Evolutionary conservation across 2,888 invertebrate species (phyloP), one percentile per base, ranked within the genome.

Genomic region (Papilio protenor): DNA sequence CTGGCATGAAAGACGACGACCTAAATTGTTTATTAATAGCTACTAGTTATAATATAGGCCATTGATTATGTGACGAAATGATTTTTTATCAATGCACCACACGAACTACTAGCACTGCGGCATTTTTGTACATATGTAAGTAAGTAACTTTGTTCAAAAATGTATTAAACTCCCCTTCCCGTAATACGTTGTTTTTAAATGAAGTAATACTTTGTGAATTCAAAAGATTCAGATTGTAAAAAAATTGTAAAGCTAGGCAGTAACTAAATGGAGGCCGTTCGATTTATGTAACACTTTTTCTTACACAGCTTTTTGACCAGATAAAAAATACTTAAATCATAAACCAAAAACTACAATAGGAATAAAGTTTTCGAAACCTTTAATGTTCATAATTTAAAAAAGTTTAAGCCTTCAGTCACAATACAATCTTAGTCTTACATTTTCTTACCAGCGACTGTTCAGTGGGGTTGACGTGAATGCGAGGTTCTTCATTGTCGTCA

Each of bases 401-500:
- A 75, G 64, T 33, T 52, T 70, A 57, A 64, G 45, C 10, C 10
- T 77, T 72, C 88, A 12, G 2, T 21, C 57, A 59, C 23, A 59
- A 59, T 12, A 45, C 69, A 52, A 49, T 57, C 66, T 55, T 47
- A 78, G 73, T 57, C 73, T 76, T 78, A 78, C 76, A 40, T 73
- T 73, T 75, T 76, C 95, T 94, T 84, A 96, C 96, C 93, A 95
- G 85, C 77, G 95, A 95, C 80, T 89, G 90, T 82, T 95, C 95
- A 1, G 95, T 93, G 52, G 95, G 94, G 81, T 95, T 94, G 79
- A 91, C 91, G 77, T 91, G 92, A 82, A 95, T 95, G 85, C 94
- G 95, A 75, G 95, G 95, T 83, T 95, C 94, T 78, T 95, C 95
- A 78, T 95, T 95, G 74, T 95, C 92, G 79, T 88, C 92, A 80